Evolutionary conservation across 92 coral and sea anemone genomes (phyloP).

Genomic region (Phenganax marumi): DNA sequence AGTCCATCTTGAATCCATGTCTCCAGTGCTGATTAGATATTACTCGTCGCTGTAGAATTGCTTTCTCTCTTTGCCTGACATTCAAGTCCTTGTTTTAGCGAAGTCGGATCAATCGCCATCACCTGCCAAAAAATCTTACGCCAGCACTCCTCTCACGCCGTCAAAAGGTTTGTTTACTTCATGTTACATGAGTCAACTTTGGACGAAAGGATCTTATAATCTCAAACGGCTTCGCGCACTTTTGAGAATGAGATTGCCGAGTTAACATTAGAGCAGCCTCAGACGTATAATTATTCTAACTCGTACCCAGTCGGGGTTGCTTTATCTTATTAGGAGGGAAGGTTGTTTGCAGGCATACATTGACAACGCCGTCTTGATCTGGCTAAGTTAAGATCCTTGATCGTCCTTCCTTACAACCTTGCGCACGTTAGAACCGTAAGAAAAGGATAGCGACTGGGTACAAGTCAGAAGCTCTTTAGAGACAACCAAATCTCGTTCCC

Average conservation of each 20-base stretch:
- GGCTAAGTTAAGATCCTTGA: no score
- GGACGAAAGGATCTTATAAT: background rate
- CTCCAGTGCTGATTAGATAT: background rate
- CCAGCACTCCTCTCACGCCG: background rate
- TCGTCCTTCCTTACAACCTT: no score
- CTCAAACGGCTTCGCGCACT: background rate
- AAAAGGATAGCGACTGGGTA: no score
- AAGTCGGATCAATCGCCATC: background rate
- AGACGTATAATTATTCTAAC: background rate
- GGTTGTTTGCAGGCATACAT: no score
- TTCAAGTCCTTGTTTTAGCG: background rate
- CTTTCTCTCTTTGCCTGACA: background rate
- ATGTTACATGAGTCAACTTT: background rate
- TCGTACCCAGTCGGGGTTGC: no score
- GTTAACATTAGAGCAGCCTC: no score
- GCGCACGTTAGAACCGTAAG: no score
- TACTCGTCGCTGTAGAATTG: background rate
- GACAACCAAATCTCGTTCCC: no score
- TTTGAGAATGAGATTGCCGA: no score
- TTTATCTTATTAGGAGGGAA: no score
- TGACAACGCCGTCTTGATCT: no score
- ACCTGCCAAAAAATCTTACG: background rate
- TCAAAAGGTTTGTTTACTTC: background rate
- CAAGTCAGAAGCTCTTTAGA: no score
- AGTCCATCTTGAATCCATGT: background rate